A percentile compares a stretch with the other conserved stretches of the same genome.
These are phyloP conservation scores for Coremacera marginata DNA, from an alignment of 2,888 invertebrate genomes.

Conservation along the genomic window DNA sequence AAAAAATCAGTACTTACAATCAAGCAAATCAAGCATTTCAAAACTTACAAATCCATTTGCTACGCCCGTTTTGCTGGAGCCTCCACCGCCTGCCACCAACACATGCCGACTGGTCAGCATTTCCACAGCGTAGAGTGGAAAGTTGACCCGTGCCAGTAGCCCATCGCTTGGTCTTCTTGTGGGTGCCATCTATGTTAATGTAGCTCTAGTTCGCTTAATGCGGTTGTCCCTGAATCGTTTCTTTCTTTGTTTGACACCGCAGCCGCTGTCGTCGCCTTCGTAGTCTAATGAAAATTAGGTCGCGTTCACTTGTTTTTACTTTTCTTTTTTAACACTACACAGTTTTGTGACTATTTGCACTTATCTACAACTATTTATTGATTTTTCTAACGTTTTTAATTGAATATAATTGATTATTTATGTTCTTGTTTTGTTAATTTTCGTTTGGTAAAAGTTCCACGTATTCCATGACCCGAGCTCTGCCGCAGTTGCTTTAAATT, in stretches of 20 bases:
- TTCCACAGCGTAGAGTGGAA: constrained; percentile 92
- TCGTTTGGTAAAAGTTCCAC: constrained; percentile 55
- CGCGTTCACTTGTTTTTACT: constrained; percentile 11
- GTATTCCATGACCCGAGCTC: constrained; percentile 47
- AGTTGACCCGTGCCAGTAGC: constrained; percentile 88
- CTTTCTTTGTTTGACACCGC: constrained; percentile 27
- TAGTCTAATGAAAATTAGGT: constrained; percentile 30
- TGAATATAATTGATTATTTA: constrained; percentile 41
- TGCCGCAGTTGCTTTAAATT: constrained; percentile 18
- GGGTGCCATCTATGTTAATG: constrained; percentile 71
- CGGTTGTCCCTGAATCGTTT: constrained; percentile 42
- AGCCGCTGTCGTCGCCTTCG: constrained; percentile 11
- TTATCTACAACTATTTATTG: constrained; percentile 41
- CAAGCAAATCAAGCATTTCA: neutral
- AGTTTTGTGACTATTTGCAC: constrained; percentile 12
- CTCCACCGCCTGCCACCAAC: constrained; percentile 97
- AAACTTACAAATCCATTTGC: constrained; percentile 94
- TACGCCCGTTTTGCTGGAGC: constrained; percentile 96
- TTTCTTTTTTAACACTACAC: neutral
- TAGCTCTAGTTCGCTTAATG: constrained; percentile 46
- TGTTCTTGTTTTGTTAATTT: constrained; percentile 39
- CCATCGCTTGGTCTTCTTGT: constrained; percentile 76
- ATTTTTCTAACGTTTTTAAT: constrained; percentile 30
- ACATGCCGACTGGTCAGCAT: constrained; percentile 93
- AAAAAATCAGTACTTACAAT: neutral